These are phyloP conservation scores for Tinamus major DNA, from an alignment of 2,797 vertebrate species.

Conservation along the genomic window DNA sequence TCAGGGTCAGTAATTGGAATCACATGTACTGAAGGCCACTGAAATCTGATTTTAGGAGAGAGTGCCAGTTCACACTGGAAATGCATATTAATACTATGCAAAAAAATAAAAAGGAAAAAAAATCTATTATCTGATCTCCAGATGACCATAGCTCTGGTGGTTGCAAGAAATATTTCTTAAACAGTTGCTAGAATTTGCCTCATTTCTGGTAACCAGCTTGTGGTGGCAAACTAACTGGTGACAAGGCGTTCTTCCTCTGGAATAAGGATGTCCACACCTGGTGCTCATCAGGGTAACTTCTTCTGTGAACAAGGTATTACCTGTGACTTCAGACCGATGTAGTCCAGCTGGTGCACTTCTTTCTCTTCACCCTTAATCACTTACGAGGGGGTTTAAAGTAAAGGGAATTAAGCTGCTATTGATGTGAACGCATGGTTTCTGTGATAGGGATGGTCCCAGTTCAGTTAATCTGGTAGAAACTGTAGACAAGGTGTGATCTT, in stretches of 20 bases:
- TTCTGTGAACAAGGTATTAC: slow-evolving; percentile 26
- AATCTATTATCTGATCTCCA: not conserved
- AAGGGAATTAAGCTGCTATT: not conserved
- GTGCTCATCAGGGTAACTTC: slow-evolving; percentile 50
- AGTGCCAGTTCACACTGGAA: slow-evolving; percentile 23
- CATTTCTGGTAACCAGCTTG: slow-evolving; percentile 31
- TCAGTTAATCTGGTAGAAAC: not conserved
- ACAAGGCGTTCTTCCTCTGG: not conserved
- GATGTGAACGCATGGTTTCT: not conserved
- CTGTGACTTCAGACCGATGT: slow-evolving; percentile 16
- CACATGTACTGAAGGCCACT: slow-evolving; percentile 45
- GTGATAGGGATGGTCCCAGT: not conserved
- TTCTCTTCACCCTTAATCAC: slow-evolving; percentile 6
- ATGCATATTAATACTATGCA: not conserved
- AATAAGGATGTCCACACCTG: slow-evolving; percentile 42
- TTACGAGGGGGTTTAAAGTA: not conserved
- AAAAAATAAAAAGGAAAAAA: not conserved
- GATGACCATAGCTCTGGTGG: not conserved
- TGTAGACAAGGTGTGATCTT: not conserved
- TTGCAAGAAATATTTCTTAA: slow-evolving; percentile 19
- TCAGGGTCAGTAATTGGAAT: slow-evolving; percentile 65
- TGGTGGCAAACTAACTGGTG: not conserved
- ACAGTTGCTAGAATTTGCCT: not conserved
- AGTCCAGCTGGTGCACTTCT: not conserved
- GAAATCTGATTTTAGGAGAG: slow-evolving; percentile 38